Conservation (phyloP, 2,888 invertebrate genomes). For the Chymomyza fuscimana region DNA sequence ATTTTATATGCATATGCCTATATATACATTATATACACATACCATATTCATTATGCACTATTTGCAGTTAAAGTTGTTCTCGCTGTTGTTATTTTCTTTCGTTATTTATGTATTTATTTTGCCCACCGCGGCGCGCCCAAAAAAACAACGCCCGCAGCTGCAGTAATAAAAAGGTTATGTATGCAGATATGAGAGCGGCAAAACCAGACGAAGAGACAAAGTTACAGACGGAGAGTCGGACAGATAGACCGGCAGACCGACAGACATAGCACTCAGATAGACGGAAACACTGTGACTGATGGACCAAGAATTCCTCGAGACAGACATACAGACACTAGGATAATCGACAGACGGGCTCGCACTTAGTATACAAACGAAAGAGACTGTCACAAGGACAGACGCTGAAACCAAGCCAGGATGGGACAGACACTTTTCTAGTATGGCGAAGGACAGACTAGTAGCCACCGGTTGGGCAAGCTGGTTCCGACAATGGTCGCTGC, state of each 20-base stretch:
- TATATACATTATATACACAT: neutral
- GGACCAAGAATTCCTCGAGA: neutral
- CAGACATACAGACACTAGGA: neutral
- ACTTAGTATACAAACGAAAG: neutral
- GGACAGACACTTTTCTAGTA: constrained; percentile 44
- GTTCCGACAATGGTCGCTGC: constrained; percentile 31
- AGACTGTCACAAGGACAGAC: constrained; percentile 6
- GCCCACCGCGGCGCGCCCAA: constrained; percentile 62
- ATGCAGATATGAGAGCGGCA: constrained; percentile 14
- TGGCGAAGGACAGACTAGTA: constrained; percentile 60
- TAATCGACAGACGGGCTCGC: neutral
- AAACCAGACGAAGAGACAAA: constrained; percentile 4
- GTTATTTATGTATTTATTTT: constrained; percentile 38
- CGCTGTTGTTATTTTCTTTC: constrained; percentile 1
- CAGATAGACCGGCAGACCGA: constrained; percentile 20
- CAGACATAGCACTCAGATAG: constrained; percentile 34
- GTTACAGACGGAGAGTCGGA: constrained; percentile 13
- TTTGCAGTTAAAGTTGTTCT: neutral
- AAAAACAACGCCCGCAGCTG: constrained; percentile 71
- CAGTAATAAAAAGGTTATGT: constrained; percentile 54
- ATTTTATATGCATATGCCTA: neutral
- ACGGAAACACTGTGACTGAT: constrained; percentile 20
- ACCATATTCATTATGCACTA: neutral
- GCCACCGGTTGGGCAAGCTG: constrained; percentile 23
- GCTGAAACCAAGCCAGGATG: constrained; percentile 13